Percentiles rank a stretch among this genome's conserved stretches.
Conservation (phyloP, 2,113 vertebrate species). For the Brachypodius melanocephalos region DNA sequence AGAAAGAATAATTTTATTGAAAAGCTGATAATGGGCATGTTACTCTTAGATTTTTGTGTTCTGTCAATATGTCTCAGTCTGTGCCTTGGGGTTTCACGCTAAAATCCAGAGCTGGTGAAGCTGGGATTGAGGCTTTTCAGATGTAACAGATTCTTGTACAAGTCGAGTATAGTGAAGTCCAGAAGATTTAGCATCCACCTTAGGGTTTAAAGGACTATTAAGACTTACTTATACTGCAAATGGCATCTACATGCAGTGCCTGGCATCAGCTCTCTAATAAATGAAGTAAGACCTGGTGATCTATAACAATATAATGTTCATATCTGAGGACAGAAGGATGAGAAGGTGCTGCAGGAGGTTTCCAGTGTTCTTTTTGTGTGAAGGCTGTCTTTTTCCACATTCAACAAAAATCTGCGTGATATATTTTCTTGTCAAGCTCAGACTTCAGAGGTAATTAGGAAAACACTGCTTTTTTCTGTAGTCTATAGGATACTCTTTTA, state of each 20-base stretch:
- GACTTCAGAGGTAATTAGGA: not conserved
- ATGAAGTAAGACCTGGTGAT: not conserved
- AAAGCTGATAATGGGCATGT: not conserved
- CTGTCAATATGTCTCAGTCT: not conserved
- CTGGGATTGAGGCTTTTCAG: not conserved
- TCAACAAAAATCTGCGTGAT: not conserved
- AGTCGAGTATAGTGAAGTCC: not conserved
- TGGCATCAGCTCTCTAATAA: not conserved
- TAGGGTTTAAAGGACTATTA: not conserved
- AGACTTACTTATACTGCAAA: not conserved
- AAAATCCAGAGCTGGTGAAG: not conserved
- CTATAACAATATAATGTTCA: not conserved
- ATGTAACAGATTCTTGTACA: not conserved
- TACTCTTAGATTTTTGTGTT: not conserved
- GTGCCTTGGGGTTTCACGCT: not conserved
- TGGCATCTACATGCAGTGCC: not conserved
- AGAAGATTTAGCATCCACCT: not conserved
- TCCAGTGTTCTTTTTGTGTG: fast-evolving
- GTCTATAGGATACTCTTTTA: not conserved
- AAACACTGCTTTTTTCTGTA: not conserved
- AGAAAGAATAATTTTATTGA: not conserved
- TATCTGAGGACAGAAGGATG: not conserved
- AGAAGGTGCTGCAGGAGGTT: not conserved
- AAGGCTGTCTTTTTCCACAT: not conserved
- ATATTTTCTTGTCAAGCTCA: not conserved